Conservation (phyloP, 2,797 vertebrate genomes). For the Lemur catta region DNA sequence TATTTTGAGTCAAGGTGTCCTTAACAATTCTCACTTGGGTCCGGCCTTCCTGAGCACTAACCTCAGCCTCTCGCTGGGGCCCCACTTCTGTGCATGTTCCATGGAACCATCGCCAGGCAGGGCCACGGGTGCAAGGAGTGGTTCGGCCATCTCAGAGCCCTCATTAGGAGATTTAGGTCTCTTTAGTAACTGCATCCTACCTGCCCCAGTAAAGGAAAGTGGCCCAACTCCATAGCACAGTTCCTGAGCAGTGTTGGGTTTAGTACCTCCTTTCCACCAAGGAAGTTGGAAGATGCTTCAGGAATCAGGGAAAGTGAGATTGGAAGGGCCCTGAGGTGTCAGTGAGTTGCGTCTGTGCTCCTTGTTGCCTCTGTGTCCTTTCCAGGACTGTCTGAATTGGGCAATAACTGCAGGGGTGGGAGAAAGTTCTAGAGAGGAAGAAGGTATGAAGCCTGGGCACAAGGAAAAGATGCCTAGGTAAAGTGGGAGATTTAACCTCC, state of each 20-base stretch:
- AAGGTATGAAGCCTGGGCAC: neutral
- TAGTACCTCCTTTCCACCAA: neutral
- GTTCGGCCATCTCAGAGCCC: neutral
- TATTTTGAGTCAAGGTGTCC: neutral
- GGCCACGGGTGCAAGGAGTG: neutral
- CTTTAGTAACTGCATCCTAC: neutral
- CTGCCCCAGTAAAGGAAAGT: neutral
- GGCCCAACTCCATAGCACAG: neutral
- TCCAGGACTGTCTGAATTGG: neutral
- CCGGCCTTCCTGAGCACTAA: neutral
- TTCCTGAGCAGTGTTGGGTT: neutral
- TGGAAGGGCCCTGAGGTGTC: neutral
- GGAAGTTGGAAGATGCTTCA: neutral
- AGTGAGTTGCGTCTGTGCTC: neutral
- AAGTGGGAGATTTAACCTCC: neutral
- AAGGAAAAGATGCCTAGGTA: neutral
- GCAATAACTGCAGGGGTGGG: neutral
- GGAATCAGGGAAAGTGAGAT: neutral
- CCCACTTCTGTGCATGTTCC: neutral
- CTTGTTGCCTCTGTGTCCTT: neutral
- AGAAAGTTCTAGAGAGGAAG: constrained; percentile 3
- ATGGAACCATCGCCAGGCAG: neutral
- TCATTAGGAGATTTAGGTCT: neutral
- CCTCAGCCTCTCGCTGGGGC: neutral
- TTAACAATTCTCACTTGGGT: neutral